phyloP scores from a whole-genome alignment of 2,113 vertebrate genomes.

The Azemiops feae region DNA sequence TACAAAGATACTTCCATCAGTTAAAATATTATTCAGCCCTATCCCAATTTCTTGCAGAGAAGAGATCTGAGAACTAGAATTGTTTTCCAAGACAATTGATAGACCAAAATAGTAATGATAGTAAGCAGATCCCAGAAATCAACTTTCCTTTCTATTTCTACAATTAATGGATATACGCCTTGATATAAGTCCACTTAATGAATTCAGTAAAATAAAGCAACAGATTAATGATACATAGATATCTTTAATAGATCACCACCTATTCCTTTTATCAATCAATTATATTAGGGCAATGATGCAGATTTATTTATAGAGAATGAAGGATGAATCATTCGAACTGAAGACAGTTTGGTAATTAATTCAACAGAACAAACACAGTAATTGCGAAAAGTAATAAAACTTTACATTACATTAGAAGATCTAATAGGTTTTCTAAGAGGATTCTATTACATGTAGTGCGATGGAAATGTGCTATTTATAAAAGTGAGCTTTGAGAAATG shows the following conservation, averaged over 20 bases:
- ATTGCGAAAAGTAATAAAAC: constrained; percentile 31
- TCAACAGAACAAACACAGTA: constrained; percentile 20
- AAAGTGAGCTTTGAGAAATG: constrained; percentile 22
- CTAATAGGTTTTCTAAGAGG: constrained; percentile 30
- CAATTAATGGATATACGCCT: neutral
- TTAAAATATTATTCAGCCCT: neutral
- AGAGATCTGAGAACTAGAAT: neutral
- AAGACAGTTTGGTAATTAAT: constrained; percentile 11
- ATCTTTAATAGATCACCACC: neutral
- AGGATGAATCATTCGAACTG: constrained; percentile 2
- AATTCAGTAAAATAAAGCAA: neutral
- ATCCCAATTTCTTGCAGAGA: neutral
- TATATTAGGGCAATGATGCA: neutral
- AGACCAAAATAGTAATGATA: neutral
- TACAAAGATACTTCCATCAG: neutral
- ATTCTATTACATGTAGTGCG: constrained; percentile 15
- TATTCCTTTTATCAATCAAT: neutral
- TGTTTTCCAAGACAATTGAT: neutral
- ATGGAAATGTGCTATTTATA: constrained; percentile 24
- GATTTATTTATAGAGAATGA: neutral
- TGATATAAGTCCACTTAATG: neutral
- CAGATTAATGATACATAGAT: neutral
- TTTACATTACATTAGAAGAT: constrained; percentile 28
- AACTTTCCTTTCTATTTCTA: neutral
- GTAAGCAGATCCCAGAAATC: neutral